Evolutionary conservation across 2,797 vertebrate genomes (phyloP).

Genomic region (Arctocebus calabarensis): DNA sequence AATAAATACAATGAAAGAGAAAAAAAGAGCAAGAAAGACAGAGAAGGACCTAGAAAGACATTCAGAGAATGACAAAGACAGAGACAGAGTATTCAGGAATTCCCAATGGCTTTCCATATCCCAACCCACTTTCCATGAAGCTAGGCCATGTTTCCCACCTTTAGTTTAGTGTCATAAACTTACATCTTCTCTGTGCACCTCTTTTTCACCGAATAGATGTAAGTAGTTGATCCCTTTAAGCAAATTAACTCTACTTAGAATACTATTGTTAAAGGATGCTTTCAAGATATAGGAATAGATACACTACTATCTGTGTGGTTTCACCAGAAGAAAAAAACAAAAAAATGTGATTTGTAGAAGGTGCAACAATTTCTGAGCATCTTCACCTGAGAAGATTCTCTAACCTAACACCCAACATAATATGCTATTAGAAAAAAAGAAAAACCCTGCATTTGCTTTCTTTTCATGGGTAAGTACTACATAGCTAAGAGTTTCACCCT

Average conservation of each 20-base stretch:
- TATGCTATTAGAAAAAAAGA: conserved; percentile 23
- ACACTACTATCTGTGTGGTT: not conserved
- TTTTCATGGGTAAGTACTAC: conserved; percentile 41
- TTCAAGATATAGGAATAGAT: conserved; percentile 21
- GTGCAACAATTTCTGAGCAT: not conserved
- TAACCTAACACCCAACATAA: not conserved
- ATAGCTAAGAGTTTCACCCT: not conserved
- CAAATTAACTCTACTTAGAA: conserved; percentile 3
- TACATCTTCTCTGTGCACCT: not conserved
- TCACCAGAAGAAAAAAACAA: conserved; percentile 19
- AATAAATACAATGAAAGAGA: not conserved
- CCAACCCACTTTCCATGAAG: not conserved
- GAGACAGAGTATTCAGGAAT: not conserved
- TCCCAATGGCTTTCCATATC: not conserved
- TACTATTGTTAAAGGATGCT: not conserved
- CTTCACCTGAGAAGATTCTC: not conserved
- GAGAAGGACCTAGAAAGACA: not conserved
- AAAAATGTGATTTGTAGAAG: not conserved
- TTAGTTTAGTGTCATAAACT: not conserved
- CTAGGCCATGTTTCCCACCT: not conserved
- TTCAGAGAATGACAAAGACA: not conserved
- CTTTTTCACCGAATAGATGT: not conserved
- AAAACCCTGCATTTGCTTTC: conserved; percentile 16
- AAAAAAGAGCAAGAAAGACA: not conserved
- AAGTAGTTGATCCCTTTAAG: conserved; percentile 34